These are phyloP conservation scores for Coryphaenoides rupestris DNA, from an alignment of 2,113 vertebrate genomes.

Conservation along the genomic window DNA sequence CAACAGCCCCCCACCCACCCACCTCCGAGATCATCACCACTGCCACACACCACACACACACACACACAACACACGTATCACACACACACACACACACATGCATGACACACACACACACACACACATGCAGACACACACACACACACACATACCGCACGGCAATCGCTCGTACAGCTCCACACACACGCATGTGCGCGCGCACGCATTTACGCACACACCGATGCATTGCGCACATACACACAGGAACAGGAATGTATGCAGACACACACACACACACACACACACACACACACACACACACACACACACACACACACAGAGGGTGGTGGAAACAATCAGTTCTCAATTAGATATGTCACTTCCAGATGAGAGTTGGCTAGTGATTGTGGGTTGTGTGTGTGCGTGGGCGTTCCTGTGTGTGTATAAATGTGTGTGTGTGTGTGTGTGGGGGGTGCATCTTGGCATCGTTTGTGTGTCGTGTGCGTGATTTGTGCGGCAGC, in stretches of 20 bases:
- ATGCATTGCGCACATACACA: no score
- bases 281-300: constrained; percentile 7
- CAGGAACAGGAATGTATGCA: no score
- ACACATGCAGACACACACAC: no score
- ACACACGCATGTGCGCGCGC: no score
- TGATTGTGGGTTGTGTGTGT: constrained; percentile 15
- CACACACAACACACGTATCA: constrained; percentile 1
- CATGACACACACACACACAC: no score
- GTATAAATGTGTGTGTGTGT: background rate
- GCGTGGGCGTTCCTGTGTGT: background rate
- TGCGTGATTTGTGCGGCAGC: no score
- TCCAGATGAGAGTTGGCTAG: constrained; percentile 24
- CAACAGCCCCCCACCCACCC: constrained; percentile 7
- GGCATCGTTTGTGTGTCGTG: no score
- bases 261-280: constrained; percentile 21
- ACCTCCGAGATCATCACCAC: constrained; percentile 27
- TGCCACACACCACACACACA: constrained; percentile 23
- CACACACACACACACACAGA: constrained; percentile 6
- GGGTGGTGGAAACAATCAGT: constrained; percentile 26
- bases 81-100: background rate
- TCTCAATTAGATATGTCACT: constrained; percentile 27
- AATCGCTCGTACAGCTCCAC: no score
- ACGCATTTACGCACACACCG: no score
- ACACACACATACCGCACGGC: no score
- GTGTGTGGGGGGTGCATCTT: constrained; percentile 3